A percentile compares a stretch with the other conserved stretches of the same genome.
These are phyloP conservation scores for Carcinoscorpius rotundicauda DNA, from an alignment of 1,140 invertebrate genomes.

Conservation along the genomic window DNA sequence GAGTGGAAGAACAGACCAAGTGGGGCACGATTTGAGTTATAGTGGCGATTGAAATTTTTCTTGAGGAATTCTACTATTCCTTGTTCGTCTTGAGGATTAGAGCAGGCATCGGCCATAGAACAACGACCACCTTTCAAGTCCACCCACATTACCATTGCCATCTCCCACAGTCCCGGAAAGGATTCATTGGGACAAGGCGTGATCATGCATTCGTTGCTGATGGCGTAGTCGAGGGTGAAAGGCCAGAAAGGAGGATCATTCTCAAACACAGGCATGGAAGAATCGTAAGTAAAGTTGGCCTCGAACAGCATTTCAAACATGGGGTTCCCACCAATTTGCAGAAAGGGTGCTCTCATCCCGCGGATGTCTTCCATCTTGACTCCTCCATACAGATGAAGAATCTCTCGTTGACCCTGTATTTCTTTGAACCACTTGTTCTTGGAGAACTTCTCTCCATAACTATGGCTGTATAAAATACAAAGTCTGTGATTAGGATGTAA, in stretches of 20 bases:
- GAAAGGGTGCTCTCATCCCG: constrained; percentile 33
- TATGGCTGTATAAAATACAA: constrained; percentile 19
- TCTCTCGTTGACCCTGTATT: constrained; percentile 28
- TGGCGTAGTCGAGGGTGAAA: constrained; percentile 64
- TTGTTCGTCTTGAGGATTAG: constrained; percentile 73
- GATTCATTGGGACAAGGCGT: constrained; percentile 76
- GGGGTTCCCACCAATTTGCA: constrained; percentile 33
- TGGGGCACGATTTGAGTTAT: constrained; percentile 81
- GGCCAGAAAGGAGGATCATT: constrained; percentile 66
- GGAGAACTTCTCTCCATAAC: constrained; percentile 30
- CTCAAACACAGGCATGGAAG: constrained; percentile 48
- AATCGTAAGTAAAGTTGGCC: constrained; percentile 34
- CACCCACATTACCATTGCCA: constrained; percentile 96
- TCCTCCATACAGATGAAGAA: constrained; percentile 28
- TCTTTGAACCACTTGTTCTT: constrained; percentile 30
- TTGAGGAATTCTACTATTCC: constrained; percentile 87
- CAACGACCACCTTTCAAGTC: constrained; percentile 84
- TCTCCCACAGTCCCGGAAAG: constrained; percentile 44
- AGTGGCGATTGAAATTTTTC: constrained; percentile 90
- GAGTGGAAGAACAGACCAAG: constrained; percentile 89
- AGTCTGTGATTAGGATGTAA: too few species aligned
- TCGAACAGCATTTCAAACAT: constrained; percentile 30
- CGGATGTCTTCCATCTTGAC: constrained; percentile 28
- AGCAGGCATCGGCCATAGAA: constrained; percentile 90
- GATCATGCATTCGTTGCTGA: constrained; percentile 45